phyloP scores from a whole-genome alignment of 2,113 vertebrate genomes.

The Melanotaenia duboulayi region DNA sequence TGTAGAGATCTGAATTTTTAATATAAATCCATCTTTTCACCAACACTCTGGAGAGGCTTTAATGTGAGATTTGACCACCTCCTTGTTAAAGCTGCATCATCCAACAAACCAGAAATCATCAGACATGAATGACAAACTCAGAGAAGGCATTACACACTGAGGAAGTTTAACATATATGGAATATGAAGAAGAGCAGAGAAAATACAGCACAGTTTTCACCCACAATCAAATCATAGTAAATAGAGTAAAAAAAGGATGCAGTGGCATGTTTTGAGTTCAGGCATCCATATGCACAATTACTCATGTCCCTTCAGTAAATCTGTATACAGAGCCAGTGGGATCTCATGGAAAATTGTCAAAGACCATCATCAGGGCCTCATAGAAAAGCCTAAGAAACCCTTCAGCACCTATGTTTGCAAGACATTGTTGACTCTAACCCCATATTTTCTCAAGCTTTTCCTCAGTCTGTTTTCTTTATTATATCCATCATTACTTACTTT shows the following conservation, averaged over 20 bases:
- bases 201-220: background rate
- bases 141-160: too few relatives aligned
- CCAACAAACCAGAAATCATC: conserved; percentile 21
- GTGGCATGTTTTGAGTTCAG: background rate
- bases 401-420: too few relatives aligned
- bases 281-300: background rate
- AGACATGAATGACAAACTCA: conserved; percentile 7
- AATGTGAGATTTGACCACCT: conserved; percentile 48
- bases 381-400: too few relatives aligned
- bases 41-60: conserved; percentile 20
- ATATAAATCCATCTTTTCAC: conserved; percentile 20
- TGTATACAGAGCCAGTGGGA: background rate
- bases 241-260: background rate
- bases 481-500: too few relatives aligned
- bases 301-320: too few relatives aligned
- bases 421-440: too few relatives aligned
- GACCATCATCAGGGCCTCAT: too few relatives aligned
- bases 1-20: conserved; percentile 1
- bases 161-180: too few relatives aligned
- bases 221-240: background rate
- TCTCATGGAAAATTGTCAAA: too few relatives aligned
- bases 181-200: background rate
- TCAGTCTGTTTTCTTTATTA: too few relatives aligned
- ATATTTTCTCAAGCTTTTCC: too few relatives aligned
- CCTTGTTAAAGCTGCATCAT: conserved; percentile 45